Evolutionary conservation across 2,113 vertebrate species (phyloP).

Genomic region (Colius striatus): DNA sequence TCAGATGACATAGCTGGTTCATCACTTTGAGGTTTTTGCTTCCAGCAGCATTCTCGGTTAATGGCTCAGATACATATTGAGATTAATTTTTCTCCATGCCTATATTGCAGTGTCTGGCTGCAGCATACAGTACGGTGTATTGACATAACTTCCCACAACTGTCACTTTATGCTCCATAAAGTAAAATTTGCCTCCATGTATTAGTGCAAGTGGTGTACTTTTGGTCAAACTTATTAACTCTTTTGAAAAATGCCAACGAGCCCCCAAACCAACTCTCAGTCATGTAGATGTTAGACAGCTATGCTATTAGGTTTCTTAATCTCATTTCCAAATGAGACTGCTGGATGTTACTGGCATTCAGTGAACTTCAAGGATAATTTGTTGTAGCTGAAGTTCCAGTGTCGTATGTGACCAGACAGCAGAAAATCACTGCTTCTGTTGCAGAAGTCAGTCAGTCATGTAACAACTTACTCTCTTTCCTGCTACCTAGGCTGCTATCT

Average conservation of each 20-base stretch:
- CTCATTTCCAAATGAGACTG: not conserved
- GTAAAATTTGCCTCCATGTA: rapidly evolving
- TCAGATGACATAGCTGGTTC: not conserved
- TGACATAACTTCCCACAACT: not conserved
- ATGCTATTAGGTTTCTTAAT: not conserved
- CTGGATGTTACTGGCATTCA: not conserved
- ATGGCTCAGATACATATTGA: not conserved
- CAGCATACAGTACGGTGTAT: not conserved
- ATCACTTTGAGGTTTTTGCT: not conserved
- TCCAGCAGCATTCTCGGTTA: not conserved
- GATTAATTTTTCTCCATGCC: not conserved
- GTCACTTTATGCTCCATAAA: not conserved
- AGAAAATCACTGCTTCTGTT: conserved; percentile 26
- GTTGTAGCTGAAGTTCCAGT: not conserved
- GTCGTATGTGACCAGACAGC: conserved; percentile 13
- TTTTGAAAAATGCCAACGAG: not conserved
- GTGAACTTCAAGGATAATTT: not conserved
- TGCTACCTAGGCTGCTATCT: not conserved
- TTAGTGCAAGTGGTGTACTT: not conserved
- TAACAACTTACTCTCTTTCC: not conserved
- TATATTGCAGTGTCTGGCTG: not conserved
- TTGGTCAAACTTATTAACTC: not conserved
- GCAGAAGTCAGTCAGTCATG: not conserved
- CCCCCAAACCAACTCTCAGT: not conserved
- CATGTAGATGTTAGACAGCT: not conserved